These are phyloP conservation scores for Myrmecophaga tridactyla DNA, from an alignment of 2,113 vertebrate genomes.

Conservation along the genomic window DNA sequence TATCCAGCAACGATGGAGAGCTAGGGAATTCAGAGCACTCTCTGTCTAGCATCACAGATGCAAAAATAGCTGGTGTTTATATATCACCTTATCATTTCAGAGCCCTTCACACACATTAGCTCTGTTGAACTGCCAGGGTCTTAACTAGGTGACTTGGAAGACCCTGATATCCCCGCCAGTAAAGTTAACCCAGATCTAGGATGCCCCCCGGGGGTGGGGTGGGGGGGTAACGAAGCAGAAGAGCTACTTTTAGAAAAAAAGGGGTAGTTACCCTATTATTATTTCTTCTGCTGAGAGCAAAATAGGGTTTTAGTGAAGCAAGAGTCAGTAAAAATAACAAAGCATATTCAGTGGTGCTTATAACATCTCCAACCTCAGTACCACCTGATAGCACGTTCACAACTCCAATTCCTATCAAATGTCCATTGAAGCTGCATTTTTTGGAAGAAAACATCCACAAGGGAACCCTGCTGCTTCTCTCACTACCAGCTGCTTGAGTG, in stretches of 20 bases:
- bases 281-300: not conserved
- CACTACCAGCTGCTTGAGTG: not conserved
- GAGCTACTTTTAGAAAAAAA: not conserved
- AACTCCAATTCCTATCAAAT: not conserved
- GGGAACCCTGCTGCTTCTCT: not conserved
- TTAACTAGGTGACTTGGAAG: not conserved
- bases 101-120: not conserved
- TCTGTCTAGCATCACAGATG: not conserved
- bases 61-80: not conserved
- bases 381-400: not conserved
- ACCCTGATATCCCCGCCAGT: not conserved
- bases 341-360: not conserved
- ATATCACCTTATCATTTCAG: not conserved
- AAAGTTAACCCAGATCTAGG: not conserved
- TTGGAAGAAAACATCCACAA: not conserved
- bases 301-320: not conserved
- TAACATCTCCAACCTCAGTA: not conserved
- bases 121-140: not conserved
- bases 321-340: not conserved
- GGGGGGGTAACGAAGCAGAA: not conserved
- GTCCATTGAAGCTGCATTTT: not conserved
- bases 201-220: too few relatives aligned
- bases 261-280: not conserved
- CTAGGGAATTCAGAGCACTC: not conserved
- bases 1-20: not conserved